phyloP scores from a whole-genome alignment of 1,140 invertebrate species.

The Eriosoma lanigerum region DNA sequence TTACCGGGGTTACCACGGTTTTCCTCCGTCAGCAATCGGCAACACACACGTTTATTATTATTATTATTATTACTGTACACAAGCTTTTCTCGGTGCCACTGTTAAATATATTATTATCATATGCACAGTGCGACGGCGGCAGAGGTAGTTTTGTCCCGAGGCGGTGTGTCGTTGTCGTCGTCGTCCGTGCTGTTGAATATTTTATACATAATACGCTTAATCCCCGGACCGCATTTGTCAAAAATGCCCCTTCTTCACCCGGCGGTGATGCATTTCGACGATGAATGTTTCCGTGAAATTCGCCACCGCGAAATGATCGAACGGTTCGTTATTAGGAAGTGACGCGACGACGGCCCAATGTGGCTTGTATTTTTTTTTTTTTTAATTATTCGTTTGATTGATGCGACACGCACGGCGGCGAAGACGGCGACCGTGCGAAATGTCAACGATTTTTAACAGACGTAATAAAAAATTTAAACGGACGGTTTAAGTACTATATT shows the following conservation, averaged over 20 bases:
- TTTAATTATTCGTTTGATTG: conserved; percentile 38
- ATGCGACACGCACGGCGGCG: conserved; percentile 1
- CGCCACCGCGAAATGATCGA: conserved; percentile 33
- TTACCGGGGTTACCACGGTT: neutral
- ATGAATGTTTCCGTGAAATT: conserved; percentile 28
- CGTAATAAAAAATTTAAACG: neutral
- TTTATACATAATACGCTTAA: conserved; percentile 25
- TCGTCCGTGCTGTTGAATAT: conserved; percentile 47
- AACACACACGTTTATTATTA: neutral
- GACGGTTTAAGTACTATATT: neutral
- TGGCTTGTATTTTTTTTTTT: conserved; percentile 14
- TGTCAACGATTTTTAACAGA: neutral
- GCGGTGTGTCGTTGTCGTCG: neutral
- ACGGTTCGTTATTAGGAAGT: conserved; percentile 28
- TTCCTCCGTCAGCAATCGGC: neutral
- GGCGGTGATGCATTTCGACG: neutral
- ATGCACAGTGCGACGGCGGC: neutral
- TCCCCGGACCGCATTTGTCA: conserved; percentile 47
- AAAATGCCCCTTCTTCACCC: conserved; percentile 1
- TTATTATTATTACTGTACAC: conserved; percentile 18
- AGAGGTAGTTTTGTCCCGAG: neutral
- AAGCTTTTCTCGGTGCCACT: neutral
- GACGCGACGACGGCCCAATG: conserved; percentile 18
- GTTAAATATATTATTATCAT: neutral
- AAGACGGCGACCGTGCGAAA: conserved; percentile 8